A percentile compares a stretch with the other conserved stretches of the same genome.
These are phyloP conservation scores for Planiliza haematocheilus DNA, from an alignment of 2,113 vertebrate species.

Conservation along the genomic window DNA sequence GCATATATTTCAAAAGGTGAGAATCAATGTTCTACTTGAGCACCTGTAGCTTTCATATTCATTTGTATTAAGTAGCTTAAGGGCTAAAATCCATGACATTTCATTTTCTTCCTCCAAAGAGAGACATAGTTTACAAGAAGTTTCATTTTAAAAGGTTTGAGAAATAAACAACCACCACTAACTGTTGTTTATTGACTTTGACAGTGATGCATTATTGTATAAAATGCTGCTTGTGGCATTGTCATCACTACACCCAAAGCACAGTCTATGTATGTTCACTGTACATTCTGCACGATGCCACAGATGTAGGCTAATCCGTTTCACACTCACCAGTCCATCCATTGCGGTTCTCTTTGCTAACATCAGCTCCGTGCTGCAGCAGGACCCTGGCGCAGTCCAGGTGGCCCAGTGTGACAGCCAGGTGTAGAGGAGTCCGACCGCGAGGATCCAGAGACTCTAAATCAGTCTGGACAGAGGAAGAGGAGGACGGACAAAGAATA, in stretches of 20 bases:
- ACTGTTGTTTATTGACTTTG: not conserved
- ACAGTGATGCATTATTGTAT: not conserved
- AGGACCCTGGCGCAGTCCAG: conserved; percentile 93
- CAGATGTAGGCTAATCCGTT: not conserved
- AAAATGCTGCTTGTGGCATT: not conserved
- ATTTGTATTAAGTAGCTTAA: too few relatives aligned
- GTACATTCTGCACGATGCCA: not conserved
- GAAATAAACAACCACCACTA: not conserved
- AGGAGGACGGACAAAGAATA: not conserved
- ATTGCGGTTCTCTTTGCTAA: conserved; percentile 95
- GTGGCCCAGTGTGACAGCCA: conserved; percentile 93
- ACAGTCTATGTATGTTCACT: not conserved
- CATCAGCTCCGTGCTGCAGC: conserved; percentile 91
- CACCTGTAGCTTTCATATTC: too few relatives aligned
- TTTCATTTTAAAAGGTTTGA: not conserved
- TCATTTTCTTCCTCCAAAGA: too few relatives aligned
- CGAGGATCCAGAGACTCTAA: conserved; percentile 93
- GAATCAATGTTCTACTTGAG: too few relatives aligned
- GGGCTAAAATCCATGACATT: too few relatives aligned
- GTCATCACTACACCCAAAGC: not conserved
- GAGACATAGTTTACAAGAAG: not conserved
- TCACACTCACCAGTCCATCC: conserved; percentile 93
- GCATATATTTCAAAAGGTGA: too few relatives aligned
- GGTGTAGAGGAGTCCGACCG: conserved; percentile 94
- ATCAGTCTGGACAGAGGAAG: conserved; percentile 82